These are phyloP conservation scores for Megaleporinus macrocephalus DNA, from an alignment of 2,113 vertebrate species.

Conservation along the genomic window DNA sequence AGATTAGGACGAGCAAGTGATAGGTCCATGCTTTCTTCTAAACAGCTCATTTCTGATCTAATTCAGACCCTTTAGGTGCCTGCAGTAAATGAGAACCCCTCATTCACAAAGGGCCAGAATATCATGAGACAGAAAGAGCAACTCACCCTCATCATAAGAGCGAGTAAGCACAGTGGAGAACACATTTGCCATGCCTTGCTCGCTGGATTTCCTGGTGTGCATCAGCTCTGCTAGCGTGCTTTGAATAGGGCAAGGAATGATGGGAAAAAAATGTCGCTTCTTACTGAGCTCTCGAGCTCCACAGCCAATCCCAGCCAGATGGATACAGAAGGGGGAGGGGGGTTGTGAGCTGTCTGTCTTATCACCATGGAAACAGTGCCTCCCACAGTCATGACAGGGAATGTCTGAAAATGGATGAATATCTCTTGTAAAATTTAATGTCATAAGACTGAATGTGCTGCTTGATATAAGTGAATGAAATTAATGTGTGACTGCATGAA, in stretches of 20 bases:
- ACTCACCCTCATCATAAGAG: constrained; percentile 45
- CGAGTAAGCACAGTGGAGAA: not conserved
- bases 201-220: constrained; percentile 37
- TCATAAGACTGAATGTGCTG: not conserved
- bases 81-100: not conserved
- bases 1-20: not conserved
- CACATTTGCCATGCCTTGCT: constrained; percentile 49
- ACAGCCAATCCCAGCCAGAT: constrained; percentile 51
- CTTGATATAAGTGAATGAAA: not conserved
- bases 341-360: constrained; percentile 15
- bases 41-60: not conserved
- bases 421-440: not conserved
- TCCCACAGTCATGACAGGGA: constrained; percentile 21
- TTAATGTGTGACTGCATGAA: not conserved
- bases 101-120: constrained; percentile 17
- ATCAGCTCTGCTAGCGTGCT: constrained; percentile 12
- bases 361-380: constrained; percentile 51
- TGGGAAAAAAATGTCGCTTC: constrained; percentile 47
- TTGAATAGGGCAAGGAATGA: constrained; percentile 51
- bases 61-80: not conserved
- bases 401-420: constrained; percentile 19
- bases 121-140: constrained; percentile 20
- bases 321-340: constrained; percentile 19
- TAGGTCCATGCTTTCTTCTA: not conserved
- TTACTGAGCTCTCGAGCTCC: constrained; percentile 17